Evolutionary conservation across 92 coral and sea anemone genomes (phyloP), one percentile per base, ranked within the genome.

Genomic region (Phenganax subtilis): DNA sequence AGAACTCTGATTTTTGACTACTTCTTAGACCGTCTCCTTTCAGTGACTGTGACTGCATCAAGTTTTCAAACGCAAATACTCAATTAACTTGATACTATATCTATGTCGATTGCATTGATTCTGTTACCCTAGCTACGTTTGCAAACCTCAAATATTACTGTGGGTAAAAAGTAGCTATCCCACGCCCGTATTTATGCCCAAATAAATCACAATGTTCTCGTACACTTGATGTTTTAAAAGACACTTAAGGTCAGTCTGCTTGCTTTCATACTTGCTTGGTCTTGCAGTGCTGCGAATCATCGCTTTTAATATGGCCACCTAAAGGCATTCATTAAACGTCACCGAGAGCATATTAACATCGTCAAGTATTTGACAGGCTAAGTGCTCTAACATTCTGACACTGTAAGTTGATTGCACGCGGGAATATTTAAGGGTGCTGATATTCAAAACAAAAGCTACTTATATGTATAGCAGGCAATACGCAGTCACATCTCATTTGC

Each of bases 401-500:
- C 29, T 64, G 70, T 64, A 12, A 64, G 10, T 64, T 11, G 70
- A 15, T 14, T 16, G 70, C 30, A n/a, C 10, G 70, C 25, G 29
- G 29, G 29, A 20, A 64, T 64, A 64, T 64, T 64, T 20, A 64
- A 64, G 31, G 27, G 70, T 44, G 11, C 12, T 64, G 70, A 59
- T 59, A 59, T 59, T 59, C 31, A 16, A 64, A 64, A 64, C 70
- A 64, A 64, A 64, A 64, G 47, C 70, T 10, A 8, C 37, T 64
- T 64, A 20, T 17, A 37, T 30, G 70, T 28, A 37, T 17, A 20
- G 70, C 12, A 64, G 70, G 12, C 47, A 37, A 11, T 12, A 10
- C 30, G 70, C 70, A 37, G 70, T 64, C 70, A 64, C 70, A 64
- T 64, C 70, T 64, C 70, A 64, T 64, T 64, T 64, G 70, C 70